These are phyloP conservation scores for Melanotaenia duboulayi DNA, from an alignment of 2,113 vertebrate genomes.

Conservation along the genomic window DNA sequence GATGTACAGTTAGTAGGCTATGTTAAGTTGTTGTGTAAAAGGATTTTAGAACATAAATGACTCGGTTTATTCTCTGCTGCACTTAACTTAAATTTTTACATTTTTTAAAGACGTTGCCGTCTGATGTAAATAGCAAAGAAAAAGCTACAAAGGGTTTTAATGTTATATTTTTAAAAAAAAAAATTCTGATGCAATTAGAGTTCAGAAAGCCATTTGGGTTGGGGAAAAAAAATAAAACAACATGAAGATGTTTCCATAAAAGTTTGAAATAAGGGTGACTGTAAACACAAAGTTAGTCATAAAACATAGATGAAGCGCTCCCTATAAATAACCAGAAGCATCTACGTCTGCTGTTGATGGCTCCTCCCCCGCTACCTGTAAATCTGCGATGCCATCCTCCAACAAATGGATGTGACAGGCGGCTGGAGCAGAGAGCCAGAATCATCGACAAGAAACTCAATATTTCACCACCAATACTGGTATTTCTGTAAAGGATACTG, in stretches of 20 bases:
- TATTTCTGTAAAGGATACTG: background rate
- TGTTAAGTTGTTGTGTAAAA: too few species aligned
- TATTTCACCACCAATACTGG: accelerated
- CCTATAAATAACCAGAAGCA: constrained; percentile 72
- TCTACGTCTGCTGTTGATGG: constrained; percentile 61
- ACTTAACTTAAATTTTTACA: too few species aligned
- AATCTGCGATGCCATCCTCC: constrained; percentile 75
- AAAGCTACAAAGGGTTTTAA: too few species aligned
- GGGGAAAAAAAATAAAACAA: background rate
- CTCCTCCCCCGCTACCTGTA: constrained; percentile 82
- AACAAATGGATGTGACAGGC: constrained; percentile 71
- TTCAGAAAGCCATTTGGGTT: background rate
- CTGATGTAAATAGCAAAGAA: background rate
- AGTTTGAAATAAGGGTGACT: constrained; percentile 3
- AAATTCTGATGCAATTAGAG: background rate
- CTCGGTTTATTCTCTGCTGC: too few species aligned
- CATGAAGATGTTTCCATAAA: background rate
- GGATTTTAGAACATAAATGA: too few species aligned
- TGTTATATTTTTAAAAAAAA: background rate
- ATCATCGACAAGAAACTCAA: background rate
- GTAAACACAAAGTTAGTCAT: constrained; percentile 50
- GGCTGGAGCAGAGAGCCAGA: constrained; percentile 18
- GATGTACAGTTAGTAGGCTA: too few species aligned
- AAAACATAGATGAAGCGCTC: constrained; percentile 57
- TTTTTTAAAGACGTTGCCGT: background rate